Evolutionary conservation across 2,888 invertebrate species (phyloP).

Genomic region (Copidosoma aretas): DNA sequence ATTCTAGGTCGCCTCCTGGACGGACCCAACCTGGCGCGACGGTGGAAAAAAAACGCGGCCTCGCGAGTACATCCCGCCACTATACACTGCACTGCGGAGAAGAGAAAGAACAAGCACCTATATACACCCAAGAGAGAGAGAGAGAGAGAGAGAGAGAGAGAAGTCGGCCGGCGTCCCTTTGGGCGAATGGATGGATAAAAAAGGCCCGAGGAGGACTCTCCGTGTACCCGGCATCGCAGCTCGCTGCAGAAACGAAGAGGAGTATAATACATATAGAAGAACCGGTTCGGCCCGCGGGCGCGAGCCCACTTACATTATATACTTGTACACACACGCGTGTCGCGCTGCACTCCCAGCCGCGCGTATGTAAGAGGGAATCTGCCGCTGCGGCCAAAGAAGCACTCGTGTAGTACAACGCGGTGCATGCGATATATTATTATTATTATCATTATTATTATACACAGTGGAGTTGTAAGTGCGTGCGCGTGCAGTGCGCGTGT

Average conservation of each 20-base stretch:
- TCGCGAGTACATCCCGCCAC: no score
- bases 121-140: constrained; percentile 7
- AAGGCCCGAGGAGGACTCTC: constrained; percentile 32
- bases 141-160: constrained; percentile 29
- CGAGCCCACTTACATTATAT: background rate
- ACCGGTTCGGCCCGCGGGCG: background rate
- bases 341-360: background rate
- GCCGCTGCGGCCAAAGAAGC: background rate
- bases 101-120: constrained; percentile 27
- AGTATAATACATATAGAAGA: no score
- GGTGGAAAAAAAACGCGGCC: background rate
- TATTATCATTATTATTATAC: no score
- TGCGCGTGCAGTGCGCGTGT: constrained; percentile 25
- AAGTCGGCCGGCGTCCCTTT: constrained; percentile 37
- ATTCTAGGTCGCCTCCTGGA: background rate
- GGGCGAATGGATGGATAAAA: constrained; percentile 35
- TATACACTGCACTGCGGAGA: background rate
- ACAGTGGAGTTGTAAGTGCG: background rate
- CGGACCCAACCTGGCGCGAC: background rate
- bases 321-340: no score
- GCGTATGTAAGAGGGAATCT: background rate
- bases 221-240: no score
- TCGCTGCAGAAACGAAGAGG: background rate
- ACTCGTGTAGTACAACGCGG: no score
- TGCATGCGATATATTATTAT: no score